Evolutionary conservation across 2,888 invertebrate genomes (phyloP), one percentile per base, ranked within the genome.

Genomic region (Epicampocera succincta): DNA sequence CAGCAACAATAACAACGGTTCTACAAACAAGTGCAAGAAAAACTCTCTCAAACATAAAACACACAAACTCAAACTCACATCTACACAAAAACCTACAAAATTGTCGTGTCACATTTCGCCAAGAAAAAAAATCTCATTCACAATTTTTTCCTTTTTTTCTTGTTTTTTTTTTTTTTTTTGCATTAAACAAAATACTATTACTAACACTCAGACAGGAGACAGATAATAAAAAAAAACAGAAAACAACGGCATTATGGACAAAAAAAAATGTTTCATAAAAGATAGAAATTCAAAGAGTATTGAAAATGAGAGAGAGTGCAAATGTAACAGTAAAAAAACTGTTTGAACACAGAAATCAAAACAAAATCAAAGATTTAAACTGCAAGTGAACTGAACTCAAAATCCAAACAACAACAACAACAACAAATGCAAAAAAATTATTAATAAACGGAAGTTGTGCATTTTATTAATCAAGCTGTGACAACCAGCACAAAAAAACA

Each of bases 361-460:
- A 74, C 77, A 78, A 78, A 78, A 78, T 78, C 72, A 72, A 78
- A 78, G 72, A 78, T 46, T 78, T 78, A 66, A 78, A 78, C 72
- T 78, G 68, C 68, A 82, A 72, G 61, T 69, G 76, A 76, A 69
- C 60, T 68, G 52, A 76, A 68, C 60, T 50, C 29, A 44, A 65
- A 80, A 69, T 71, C 33, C 50, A 56, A 71, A 80, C 44, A 50
- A 13, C 11, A 56, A 54, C 17, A 61, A n/a, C 52, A 15, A 68
- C 29, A 63, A 46, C 9, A 68, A 73, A 40, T 33, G 33, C 33
- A 58, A 42, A 56, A 73, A 58, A 75, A 56, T 77, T 68, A 89
- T 89, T 88, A 88, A 88, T 88, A 88, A 82, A 88, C 88, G 88
- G 88, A 88, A 88, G 89, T 89, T 88, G 89, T 88, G 88, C 89